phyloP scores from a whole-genome alignment of 2,888 invertebrate genomes.

The Dinocampus coccinellae region DNA sequence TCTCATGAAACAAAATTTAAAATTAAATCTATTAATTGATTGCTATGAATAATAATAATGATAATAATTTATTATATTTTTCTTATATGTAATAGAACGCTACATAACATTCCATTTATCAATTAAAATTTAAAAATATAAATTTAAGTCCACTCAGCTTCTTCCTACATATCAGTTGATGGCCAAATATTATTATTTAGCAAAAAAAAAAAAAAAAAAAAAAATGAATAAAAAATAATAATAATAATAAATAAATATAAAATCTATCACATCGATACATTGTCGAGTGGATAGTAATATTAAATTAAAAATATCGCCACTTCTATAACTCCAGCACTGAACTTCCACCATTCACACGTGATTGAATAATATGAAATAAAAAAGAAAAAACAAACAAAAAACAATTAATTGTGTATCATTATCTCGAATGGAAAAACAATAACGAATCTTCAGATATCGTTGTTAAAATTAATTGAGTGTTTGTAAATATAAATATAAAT shows the following conservation, averaged over 20 bases:
- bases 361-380: no score
- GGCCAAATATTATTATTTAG: background rate
- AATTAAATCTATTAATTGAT: background rate
- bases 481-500: slow-evolving; percentile 55
- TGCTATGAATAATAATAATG: background rate
- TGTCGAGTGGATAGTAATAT: background rate
- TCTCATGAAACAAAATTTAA: background rate
- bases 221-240: no score
- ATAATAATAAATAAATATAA: no score
- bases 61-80: no score
- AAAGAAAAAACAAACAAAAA: no score
- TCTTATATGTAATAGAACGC: background rate
- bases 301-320: background rate
- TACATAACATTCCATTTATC: background rate
- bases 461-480: slow-evolving; percentile 47
- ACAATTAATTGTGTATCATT: background rate
- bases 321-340: background rate
- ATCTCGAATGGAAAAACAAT: background rate
- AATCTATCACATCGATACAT: background rate
- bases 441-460: slow-evolving; percentile 37
- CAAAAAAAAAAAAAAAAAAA: background rate
- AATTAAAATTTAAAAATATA: slow-evolving; percentile 17
- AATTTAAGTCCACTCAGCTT: slow-evolving; percentile 6
- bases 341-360: background rate
- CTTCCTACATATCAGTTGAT: slow-evolving; percentile 19